phyloP scores from a whole-genome alignment of 2,888 invertebrate genomes.

The Aphrophora alni region DNA sequence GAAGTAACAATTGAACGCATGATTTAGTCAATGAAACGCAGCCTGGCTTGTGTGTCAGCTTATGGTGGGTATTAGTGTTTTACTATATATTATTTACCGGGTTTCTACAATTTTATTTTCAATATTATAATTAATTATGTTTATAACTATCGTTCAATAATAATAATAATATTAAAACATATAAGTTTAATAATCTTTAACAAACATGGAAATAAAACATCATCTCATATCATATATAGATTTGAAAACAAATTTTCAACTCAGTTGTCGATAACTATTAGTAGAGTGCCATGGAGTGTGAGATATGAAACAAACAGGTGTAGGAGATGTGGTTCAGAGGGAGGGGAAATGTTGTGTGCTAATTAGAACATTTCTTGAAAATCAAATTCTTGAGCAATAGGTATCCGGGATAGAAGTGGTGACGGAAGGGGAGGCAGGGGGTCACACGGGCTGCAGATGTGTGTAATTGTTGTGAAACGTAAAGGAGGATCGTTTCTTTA shows the following conservation, averaged over 20 bases:
- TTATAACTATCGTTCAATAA: no score
- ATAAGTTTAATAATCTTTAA: no score
- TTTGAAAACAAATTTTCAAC: background rate
- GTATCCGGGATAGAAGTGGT: conserved; percentile 2
- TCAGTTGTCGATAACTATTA: background rate
- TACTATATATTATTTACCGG: no score
- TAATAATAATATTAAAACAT: no score
- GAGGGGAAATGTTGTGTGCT: background rate
- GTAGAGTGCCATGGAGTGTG: background rate
- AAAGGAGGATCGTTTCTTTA: conserved; percentile 21
- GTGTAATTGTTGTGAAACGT: conserved; percentile 20
- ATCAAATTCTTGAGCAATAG: conserved; percentile 26
- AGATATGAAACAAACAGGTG: background rate
- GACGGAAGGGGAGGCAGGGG: background rate
- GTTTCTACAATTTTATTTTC: no score
- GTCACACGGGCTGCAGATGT: conserved; percentile 19
- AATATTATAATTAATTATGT: no score
- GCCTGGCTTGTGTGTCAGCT: no score
- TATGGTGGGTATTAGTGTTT: no score
- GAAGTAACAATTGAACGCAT: no score
- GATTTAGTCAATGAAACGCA: no score
- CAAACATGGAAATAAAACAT: no score
- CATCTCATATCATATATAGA: no score
- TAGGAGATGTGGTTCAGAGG: background rate
- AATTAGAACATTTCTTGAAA: conserved; percentile 34